Evolutionary conservation across 2,888 invertebrate species (phyloP).

Genomic region (Eustalomyia histrio): DNA sequence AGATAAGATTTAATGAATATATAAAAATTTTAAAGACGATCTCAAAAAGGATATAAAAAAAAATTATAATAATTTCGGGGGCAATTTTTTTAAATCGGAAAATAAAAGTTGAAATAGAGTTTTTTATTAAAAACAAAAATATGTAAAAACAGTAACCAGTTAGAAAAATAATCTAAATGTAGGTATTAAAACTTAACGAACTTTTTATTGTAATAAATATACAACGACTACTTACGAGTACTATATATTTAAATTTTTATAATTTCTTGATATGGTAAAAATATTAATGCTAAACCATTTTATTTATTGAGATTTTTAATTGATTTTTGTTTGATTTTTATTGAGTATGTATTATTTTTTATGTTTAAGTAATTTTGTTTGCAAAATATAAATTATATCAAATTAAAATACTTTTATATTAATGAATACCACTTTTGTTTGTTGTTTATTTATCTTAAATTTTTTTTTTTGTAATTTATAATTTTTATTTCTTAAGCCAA

Average conservation of each 20-base stretch:
- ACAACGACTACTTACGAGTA: conserved; percentile 47
- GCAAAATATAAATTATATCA: neutral
- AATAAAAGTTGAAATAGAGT: neutral
- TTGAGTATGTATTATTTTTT: conserved; percentile 23
- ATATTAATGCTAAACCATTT: neutral
- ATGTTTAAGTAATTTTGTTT: conserved; percentile 1
- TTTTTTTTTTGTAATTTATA: conserved; percentile 22
- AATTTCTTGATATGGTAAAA: neutral
- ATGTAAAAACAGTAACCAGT: conserved; percentile 40
- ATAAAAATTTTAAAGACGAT: conserved; percentile 54
- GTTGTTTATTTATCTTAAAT: conserved; percentile 31
- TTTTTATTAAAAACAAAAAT: neutral
- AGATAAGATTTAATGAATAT: conserved; percentile 34
- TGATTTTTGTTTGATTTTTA: neutral
- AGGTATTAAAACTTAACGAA: conserved; percentile 19
- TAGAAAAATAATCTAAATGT: conserved; percentile 7
- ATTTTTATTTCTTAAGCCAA: conserved; percentile 50
- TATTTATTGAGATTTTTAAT: neutral
- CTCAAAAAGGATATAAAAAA: conserved; percentile 50
- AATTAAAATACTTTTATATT: conserved; percentile 2
- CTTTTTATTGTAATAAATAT: conserved; percentile 4
- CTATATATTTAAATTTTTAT: neutral
- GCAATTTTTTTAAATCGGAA: conserved; percentile 2
- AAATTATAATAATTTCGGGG: neutral
- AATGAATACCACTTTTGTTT: conserved; percentile 35